phyloP scores from a whole-genome alignment of 2,113 vertebrate genomes.

The Sorex fumeus region DNA sequence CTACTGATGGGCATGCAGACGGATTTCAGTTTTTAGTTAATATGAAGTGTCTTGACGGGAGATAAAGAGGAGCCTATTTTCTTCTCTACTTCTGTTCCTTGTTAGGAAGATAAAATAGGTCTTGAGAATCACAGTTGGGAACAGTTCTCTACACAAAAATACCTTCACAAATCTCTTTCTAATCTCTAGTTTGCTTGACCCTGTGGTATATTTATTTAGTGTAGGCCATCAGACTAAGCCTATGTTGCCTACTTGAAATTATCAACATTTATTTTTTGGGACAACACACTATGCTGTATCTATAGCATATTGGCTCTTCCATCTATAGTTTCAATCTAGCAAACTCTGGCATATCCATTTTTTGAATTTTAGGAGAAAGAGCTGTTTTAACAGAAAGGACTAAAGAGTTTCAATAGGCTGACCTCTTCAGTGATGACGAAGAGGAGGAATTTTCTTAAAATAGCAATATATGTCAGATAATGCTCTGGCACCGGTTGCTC shows the following conservation, averaged over 20 bases:
- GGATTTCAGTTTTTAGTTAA: constrained; percentile 6
- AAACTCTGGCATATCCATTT: not conserved
- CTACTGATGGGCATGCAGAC: not conserved
- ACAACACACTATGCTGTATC: not conserved
- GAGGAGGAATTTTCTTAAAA: not conserved
- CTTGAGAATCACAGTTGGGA: not conserved
- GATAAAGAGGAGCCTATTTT: not conserved
- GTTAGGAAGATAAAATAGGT: not conserved
- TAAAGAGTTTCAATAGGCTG: not conserved
- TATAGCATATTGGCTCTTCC: not conserved
- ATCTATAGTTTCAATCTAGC: not conserved
- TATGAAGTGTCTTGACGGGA: not conserved
- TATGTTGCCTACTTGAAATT: not conserved
- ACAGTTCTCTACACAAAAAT: not conserved
- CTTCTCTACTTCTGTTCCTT: not conserved
- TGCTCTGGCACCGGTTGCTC: not conserved
- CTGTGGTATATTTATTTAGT: not conserved
- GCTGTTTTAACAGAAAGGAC: not conserved
- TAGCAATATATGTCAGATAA: not conserved
- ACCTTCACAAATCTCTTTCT: not conserved
- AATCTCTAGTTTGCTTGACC: not conserved
- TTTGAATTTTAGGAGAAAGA: constrained; percentile 16
- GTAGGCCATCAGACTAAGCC: not conserved
- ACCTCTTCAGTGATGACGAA: not conserved
- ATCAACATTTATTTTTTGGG: constrained; percentile 14